A percentile compares a stretch with the other conserved stretches of the same genome.
Conservation (phyloP, 2,888 invertebrate genomes). For the Syrphus vitripennis region DNA sequence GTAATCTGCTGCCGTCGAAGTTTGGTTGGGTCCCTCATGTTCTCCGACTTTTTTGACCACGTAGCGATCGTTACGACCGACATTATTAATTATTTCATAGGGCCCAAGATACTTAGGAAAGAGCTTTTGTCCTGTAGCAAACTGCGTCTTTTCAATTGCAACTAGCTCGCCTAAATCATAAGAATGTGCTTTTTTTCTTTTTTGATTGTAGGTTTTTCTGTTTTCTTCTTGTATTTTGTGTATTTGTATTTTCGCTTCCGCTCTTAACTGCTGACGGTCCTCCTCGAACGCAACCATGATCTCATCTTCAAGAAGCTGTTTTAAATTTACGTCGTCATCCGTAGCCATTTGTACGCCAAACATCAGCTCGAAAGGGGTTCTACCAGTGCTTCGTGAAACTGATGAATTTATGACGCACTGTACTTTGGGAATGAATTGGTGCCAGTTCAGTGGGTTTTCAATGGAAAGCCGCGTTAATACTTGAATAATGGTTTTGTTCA, state of each 20-base stretch:
- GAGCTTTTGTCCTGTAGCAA: slow-evolving; percentile 34
- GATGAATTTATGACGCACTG: not conserved
- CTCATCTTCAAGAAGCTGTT: slow-evolving; percentile 35
- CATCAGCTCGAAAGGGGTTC: slow-evolving; percentile 49
- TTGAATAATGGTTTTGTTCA: slow-evolving; percentile 1
- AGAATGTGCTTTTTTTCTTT: not conserved
- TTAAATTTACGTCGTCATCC: slow-evolving; percentile 2
- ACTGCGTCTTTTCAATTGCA: slow-evolving; percentile 50
- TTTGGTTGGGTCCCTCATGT: too few relatives aligned
- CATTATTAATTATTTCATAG: not conserved
- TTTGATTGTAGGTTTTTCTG: slow-evolving; percentile 15
- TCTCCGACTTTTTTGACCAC: too few relatives aligned
- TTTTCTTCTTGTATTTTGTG: slow-evolving; percentile 39
- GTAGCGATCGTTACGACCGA: too few relatives aligned
- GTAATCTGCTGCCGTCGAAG: too few relatives aligned
- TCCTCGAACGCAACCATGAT: slow-evolving; percentile 23
- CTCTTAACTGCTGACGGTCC: slow-evolving; percentile 27
- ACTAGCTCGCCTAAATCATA: slow-evolving; percentile 43
- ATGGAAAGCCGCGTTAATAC: not conserved
- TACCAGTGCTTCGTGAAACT: not conserved
- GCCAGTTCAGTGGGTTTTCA: not conserved
- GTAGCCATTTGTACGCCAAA: slow-evolving; percentile 24
- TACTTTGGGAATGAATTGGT: not conserved
- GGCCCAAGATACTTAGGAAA: slow-evolving; percentile 36
- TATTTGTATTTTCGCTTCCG: slow-evolving; percentile 68